Evolutionary conservation across 2,113 vertebrate genomes (phyloP).

Genomic region (Centropus unirufus): DNA sequence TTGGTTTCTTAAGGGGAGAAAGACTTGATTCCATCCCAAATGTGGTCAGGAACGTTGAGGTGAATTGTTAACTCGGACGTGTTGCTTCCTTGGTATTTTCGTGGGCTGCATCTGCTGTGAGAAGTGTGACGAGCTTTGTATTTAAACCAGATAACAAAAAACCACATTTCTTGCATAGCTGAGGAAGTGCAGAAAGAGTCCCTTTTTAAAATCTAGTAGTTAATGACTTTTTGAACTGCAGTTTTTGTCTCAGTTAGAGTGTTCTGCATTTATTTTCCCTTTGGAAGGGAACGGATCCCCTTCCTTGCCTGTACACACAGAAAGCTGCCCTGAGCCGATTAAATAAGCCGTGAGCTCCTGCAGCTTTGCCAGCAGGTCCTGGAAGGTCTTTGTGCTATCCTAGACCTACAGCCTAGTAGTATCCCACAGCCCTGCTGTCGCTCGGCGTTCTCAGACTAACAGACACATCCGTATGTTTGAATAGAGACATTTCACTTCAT

Average conservation of each 20-base stretch:
- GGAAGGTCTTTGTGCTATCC: not conserved
- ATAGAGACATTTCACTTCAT: not conserved
- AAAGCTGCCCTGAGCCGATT: not conserved
- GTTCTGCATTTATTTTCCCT: conserved; percentile 9
- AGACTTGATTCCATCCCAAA: not conserved
- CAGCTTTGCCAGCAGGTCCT: conserved; percentile 23
- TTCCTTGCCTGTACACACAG: not conserved
- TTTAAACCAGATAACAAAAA: not conserved
- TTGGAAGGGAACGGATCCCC: not conserved
- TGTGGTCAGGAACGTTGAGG: not conserved
- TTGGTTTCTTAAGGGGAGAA: not conserved
- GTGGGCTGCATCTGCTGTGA: not conserved
- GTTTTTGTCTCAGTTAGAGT: not conserved
- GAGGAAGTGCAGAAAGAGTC: not conserved
- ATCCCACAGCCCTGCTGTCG: not conserved
- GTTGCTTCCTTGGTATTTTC: not conserved
- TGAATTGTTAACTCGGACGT: not conserved
- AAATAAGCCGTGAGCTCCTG: not conserved
- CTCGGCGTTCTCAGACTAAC: not conserved
- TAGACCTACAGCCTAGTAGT: not conserved
- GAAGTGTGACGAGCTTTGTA: not conserved
- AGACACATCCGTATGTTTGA: not conserved
- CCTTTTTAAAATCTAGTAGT: not conserved
- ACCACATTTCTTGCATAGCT: not conserved
- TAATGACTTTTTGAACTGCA: not conserved